phyloP scores from a whole-genome alignment of 2,888 invertebrate genomes.

The Epicampocera succincta region DNA sequence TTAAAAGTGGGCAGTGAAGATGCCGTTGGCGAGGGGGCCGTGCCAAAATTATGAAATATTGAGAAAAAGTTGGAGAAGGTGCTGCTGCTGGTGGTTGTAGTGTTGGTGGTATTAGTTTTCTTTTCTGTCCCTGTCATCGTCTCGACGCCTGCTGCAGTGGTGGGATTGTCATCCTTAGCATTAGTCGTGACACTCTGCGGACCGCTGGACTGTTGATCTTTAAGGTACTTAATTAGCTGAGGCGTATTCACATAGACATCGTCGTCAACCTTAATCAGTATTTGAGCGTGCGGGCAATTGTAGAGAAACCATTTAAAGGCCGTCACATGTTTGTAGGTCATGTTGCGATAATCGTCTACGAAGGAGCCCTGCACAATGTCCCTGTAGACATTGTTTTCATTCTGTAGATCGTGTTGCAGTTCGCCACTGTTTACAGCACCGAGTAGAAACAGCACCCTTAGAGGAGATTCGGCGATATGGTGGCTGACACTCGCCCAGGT shows the following conservation, averaged over 20 bases:
- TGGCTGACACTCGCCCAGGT: slow-evolving; percentile 86
- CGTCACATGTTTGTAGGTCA: slow-evolving; percentile 93
- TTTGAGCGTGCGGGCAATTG: slow-evolving; percentile 86
- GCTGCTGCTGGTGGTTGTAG: slow-evolving; percentile 33
- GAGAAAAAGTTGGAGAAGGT: slow-evolving; percentile 40
- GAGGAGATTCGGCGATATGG: slow-evolving; percentile 76
- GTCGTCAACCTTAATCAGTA: slow-evolving; percentile 89
- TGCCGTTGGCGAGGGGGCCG: background rate
- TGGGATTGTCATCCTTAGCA: slow-evolving; percentile 58
- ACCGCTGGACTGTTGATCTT: slow-evolving; percentile 61
- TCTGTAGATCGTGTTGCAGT: slow-evolving; percentile 79
- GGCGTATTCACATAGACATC: slow-evolving; percentile 89
- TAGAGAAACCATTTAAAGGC: slow-evolving; percentile 89
- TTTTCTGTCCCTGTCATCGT: slow-evolving; percentile 45
- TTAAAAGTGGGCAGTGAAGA: slow-evolving; percentile 62
- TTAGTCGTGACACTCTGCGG: slow-evolving; percentile 62
- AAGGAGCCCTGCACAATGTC: slow-evolving; percentile 91
- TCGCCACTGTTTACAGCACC: slow-evolving; percentile 83
- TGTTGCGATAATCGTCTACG: slow-evolving; percentile 89
- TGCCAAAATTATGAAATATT: slow-evolving; percentile 48
- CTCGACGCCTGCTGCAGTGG: slow-evolving; percentile 52
- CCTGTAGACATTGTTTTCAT: slow-evolving; percentile 84
- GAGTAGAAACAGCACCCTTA: slow-evolving; percentile 86
- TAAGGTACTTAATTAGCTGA: slow-evolving; percentile 83
- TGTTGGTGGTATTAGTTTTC: slow-evolving; percentile 19